Evolutionary conservation across 2,113 vertebrate species (phyloP).

Genomic region (Vidua macroura): DNA sequence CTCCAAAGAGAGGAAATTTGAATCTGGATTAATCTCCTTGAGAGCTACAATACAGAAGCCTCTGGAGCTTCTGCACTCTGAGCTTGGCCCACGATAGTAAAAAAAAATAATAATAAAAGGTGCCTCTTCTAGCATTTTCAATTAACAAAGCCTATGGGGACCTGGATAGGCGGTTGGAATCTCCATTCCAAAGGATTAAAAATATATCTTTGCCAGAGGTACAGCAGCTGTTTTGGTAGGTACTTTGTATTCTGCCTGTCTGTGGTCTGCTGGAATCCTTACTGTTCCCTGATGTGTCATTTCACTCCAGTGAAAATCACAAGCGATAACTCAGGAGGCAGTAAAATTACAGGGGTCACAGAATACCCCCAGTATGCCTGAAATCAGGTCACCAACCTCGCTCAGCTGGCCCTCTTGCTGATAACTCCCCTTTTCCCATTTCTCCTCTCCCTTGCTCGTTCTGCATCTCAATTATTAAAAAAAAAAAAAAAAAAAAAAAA

Average conservation of each 20-base stretch:
- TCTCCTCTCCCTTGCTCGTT: background rate
- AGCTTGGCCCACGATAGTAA: accelerated
- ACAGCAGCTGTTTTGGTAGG: background rate
- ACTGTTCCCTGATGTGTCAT: constrained; percentile 39
- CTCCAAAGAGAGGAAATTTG: background rate
- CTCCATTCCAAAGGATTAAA: constrained; percentile 25
- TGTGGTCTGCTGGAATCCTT: constrained; percentile 33
- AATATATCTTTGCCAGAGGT: background rate
- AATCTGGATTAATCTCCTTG: background rate
- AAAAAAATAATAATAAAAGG: background rate
- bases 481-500: background rate
- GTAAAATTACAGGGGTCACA: constrained; percentile 33
- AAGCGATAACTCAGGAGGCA: constrained; percentile 51
- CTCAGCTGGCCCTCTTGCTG: constrained; percentile 31
- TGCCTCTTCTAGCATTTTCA: background rate
- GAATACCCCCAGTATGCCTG: background rate
- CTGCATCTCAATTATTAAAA: background rate
- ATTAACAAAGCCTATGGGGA: background rate
- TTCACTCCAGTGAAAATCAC: constrained; percentile 55
- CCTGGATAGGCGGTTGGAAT: background rate
- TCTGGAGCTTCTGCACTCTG: background rate
- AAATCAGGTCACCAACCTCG: constrained; percentile 31
- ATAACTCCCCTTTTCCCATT: constrained; percentile 2
- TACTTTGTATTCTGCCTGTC: background rate
- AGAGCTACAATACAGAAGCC: background rate